Conservation (phyloP, 2,888 invertebrate species). For the Drosophila eohydei region DNA sequence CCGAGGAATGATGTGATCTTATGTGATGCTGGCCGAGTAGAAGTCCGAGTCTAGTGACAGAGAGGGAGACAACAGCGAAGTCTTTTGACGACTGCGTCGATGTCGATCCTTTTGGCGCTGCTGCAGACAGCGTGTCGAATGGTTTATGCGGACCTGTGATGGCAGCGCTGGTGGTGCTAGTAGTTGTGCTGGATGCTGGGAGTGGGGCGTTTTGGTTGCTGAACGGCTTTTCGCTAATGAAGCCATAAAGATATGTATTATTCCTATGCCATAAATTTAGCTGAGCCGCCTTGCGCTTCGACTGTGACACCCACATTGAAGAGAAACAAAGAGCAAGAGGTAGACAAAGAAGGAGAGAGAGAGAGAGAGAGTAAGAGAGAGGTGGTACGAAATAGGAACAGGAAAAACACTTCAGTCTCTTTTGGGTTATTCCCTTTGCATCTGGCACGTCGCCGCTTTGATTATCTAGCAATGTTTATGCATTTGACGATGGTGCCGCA, state of each 20-base stretch:
- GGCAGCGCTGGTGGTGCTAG: constrained; percentile 14
- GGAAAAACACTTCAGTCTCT: constrained; percentile 21
- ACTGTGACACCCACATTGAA: constrained; percentile 68
- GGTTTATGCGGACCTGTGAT: constrained; percentile 37
- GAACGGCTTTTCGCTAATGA: constrained; percentile 82
- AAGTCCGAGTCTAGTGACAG: constrained; percentile 44
- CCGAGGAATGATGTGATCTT: constrained; percentile 55
- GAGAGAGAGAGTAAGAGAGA: constrained; percentile 2
- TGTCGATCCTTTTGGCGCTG: constrained; percentile 72
- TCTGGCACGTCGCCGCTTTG: constrained; percentile 47
- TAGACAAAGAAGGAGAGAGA: neutral
- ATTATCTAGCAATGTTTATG: constrained; percentile 64
- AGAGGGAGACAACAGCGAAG: constrained; percentile 37
- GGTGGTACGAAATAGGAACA: constrained; percentile 7
- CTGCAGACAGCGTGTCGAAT: constrained; percentile 79
- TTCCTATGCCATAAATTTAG: constrained; percentile 75
- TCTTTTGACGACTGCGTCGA: constrained; percentile 65
- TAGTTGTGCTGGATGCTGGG: constrained; percentile 14
- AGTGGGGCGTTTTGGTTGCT: constrained; percentile 51
- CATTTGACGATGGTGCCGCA: constrained; percentile 67
- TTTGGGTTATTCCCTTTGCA: constrained; percentile 32
- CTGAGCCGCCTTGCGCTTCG: constrained; percentile 49
- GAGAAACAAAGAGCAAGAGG: constrained; percentile 10
- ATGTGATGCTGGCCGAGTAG: constrained; percentile 39
- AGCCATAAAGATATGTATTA: constrained; percentile 84